Evolutionary conservation across 2,888 invertebrate genomes (phyloP).

Genomic region (Eretmocerus hayati): DNA sequence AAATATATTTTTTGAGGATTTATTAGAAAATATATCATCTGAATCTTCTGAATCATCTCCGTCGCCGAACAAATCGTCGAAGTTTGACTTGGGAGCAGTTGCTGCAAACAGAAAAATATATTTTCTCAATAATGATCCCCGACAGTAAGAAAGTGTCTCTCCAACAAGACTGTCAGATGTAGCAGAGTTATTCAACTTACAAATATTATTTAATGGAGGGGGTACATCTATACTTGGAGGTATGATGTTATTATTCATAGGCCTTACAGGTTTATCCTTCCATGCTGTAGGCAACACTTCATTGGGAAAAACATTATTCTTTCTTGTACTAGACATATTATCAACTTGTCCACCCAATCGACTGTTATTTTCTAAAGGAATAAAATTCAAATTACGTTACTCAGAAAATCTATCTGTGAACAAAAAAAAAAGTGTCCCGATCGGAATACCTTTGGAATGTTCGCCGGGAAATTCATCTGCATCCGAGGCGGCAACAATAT

Average conservation of each 20-base stretch:
- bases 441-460: conserved; percentile 38
- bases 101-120: conserved; percentile 27
- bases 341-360: conserved; percentile 31
- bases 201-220: conserved; percentile 39
- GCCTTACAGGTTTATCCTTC: conserved; percentile 28
- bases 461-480: conserved; percentile 33
- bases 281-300: conserved; percentile 31
- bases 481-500: conserved; percentile 44
- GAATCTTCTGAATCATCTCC: conserved; percentile 42
- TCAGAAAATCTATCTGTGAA: too few relatives aligned
- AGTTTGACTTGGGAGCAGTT: conserved; percentile 39
- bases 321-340: conserved; percentile 30
- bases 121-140: too few relatives aligned
- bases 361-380: conserved; percentile 30
- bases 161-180: background rate
- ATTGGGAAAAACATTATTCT: conserved; percentile 33
- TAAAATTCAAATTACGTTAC: background rate
- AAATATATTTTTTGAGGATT: conserved; percentile 29
- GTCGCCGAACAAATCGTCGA: conserved; percentile 44
- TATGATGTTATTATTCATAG: conserved; percentile 37
- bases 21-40: conserved; percentile 41
- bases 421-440: too few relatives aligned
- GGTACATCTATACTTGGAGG: conserved; percentile 42
- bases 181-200: too few relatives aligned
- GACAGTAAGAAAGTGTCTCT: too few relatives aligned